Conservation (phyloP, 2,113 vertebrate species). For the Panthera uncia region DNA sequence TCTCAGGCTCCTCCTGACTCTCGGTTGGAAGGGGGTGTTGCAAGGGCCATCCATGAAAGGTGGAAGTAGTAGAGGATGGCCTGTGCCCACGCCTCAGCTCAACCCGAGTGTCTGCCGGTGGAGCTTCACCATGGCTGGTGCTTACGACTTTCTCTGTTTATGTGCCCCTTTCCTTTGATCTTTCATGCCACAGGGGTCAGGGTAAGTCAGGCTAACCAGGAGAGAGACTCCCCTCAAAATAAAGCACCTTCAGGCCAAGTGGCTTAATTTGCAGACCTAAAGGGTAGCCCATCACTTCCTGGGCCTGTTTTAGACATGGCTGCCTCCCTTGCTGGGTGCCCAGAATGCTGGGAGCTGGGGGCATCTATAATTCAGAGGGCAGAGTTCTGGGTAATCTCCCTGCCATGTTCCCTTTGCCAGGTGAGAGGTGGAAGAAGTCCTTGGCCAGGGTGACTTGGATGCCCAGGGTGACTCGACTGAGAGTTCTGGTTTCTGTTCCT, state of each 20-base stretch:
- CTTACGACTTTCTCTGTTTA: neutral
- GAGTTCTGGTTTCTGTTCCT: constrained; percentile 67
- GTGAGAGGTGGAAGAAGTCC: constrained; percentile 50
- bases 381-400: neutral
- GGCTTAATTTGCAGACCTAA: neutral
- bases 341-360: neutral
- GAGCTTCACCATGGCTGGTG: neutral
- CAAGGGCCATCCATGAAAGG: neutral
- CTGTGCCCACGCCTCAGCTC: neutral
- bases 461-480: neutral
- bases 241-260: neutral
- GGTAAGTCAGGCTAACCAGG: neutral
- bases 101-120: accelerated
- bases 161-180: neutral
- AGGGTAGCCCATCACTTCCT: neutral
- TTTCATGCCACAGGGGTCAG: neutral
- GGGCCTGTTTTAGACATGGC: neutral
- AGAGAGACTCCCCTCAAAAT: neutral
- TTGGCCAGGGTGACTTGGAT: constrained; percentile 28
- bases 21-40: neutral
- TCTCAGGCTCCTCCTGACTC: neutral
- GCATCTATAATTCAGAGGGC: constrained; percentile 65
- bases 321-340: neutral
- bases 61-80: neutral
- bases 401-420: constrained; percentile 44